Percentiles rank a stretch among this genome's conserved stretches.
Conservation (phyloP, 2,113 vertebrate species). For the Notechis scutatus region DNA sequence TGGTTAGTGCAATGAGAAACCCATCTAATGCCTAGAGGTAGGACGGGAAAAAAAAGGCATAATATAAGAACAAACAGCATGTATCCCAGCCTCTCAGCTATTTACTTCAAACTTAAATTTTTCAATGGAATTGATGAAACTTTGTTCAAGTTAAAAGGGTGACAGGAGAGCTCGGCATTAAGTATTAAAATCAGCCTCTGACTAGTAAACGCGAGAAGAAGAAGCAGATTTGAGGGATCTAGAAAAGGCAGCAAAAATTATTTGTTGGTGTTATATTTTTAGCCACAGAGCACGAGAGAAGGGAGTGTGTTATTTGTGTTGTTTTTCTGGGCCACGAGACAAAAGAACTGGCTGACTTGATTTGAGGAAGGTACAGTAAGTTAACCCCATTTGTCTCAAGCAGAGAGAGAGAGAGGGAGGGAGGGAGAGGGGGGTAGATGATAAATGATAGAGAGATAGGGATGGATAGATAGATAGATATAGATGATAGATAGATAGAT, state of each 20-base stretch:
- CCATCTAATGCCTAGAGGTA: constrained; percentile 83
- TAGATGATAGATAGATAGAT: too few relatives aligned
- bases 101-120: background rate
- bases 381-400: background rate
- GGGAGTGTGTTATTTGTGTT: background rate
- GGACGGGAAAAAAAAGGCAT: background rate
- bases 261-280: background rate
- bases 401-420: background rate
- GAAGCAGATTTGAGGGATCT: background rate
- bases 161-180: background rate
- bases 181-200: background rate
- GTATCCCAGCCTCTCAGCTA: background rate
- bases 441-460: too few relatives aligned
- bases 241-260: background rate
- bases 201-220: background rate
- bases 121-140: background rate
- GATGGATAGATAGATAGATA: too few relatives aligned
- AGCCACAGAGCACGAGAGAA: background rate
- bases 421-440: background rate
- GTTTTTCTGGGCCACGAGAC: background rate
- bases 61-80: constrained; percentile 1
- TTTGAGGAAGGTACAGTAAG: background rate
- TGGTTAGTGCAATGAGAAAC: constrained; percentile 86
- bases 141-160: background rate
- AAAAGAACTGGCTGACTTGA: background rate